Percentiles rank a stretch among this genome's conserved stretches.
phyloP scores from a whole-genome alignment of 2,888 invertebrate genomes.

The Torymus texanus region DNA sequence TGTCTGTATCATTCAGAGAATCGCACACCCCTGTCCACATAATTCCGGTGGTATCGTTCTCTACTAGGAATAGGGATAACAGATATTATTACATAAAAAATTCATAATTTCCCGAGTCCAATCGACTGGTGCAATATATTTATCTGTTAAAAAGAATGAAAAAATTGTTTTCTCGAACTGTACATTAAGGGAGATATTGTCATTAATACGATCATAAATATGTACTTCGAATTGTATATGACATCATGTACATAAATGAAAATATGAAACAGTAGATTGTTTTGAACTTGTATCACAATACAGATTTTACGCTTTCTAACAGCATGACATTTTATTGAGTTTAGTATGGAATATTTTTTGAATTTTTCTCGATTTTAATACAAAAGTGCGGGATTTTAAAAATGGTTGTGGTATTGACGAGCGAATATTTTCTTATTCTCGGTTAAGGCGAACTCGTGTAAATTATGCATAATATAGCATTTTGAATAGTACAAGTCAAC shows the following conservation, averaged over 20 bases:
- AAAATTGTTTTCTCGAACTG: constrained; percentile 41
- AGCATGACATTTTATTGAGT: constrained; percentile 71
- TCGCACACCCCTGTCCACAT: constrained; percentile 55
- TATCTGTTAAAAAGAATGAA: constrained; percentile 31
- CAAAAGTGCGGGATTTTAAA: constrained; percentile 41
- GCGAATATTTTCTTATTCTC: constrained; percentile 52
- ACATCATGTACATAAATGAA: constrained; percentile 65
- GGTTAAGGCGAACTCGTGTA: constrained; percentile 10
- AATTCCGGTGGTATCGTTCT: constrained; percentile 48
- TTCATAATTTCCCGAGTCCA: constrained; percentile 41
- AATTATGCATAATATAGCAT: constrained; percentile 32
- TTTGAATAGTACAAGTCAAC: constrained; percentile 43
- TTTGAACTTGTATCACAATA: constrained; percentile 50
- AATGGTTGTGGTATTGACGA: constrained; percentile 40
- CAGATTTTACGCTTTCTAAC: constrained; percentile 65
- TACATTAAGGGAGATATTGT: constrained; percentile 50
- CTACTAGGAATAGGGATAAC: constrained; percentile 24
- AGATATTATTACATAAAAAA: constrained; percentile 32
- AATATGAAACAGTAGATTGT: constrained; percentile 54
- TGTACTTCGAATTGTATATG: constrained; percentile 67
- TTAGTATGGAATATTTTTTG: constrained; percentile 21
- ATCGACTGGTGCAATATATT: constrained; percentile 42
- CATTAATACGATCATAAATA: constrained; percentile 49
- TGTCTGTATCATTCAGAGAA: constrained; percentile 50
- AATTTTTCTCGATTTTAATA: constrained; percentile 27